phyloP scores from a whole-genome alignment of 2,113 vertebrate species.

The Brienomyrus brachyistius region DNA sequence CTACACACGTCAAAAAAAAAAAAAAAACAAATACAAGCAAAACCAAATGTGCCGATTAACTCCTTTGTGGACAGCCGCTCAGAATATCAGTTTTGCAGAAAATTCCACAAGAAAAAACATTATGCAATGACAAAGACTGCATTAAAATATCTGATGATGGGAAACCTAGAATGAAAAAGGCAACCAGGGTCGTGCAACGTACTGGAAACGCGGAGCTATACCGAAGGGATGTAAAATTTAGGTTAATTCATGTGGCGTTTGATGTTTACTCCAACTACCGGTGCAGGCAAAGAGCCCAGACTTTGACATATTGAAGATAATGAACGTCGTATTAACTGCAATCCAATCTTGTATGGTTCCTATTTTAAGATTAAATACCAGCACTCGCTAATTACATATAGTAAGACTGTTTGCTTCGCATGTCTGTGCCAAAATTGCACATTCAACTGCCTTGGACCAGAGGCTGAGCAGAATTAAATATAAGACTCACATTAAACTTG shows the following conservation, averaged over 20 bases:
- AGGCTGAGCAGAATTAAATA: conserved; percentile 2
- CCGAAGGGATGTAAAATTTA: conserved; percentile 37
- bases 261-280: conserved; percentile 33
- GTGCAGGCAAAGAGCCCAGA: conserved; percentile 51
- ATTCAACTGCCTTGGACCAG: not conserved
- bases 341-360: conserved; percentile 54
- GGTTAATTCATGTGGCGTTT: conserved; percentile 48
- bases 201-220: not conserved
- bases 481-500: not conserved
- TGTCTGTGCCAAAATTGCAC: conserved; percentile 39
- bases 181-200: not conserved
- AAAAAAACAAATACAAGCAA: not conserved
- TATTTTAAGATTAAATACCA: conserved; percentile 53
- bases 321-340: conserved; percentile 53
- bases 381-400: conserved; percentile 35
- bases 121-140: not conserved
- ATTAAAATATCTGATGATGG: not conserved
- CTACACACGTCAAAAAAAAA: not conserved
- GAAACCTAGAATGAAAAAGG: not conserved
- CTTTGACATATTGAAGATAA: conserved; percentile 50
- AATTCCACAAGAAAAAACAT: not conserved
- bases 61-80: not conserved
- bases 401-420: conserved; percentile 37
- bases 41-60: not conserved
- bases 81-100: not conserved